Percentiles rank a stretch among this genome's conserved stretches.
Conservation (phyloP, 2,888 invertebrate genomes). For the Barypeithes pellucidus region DNA sequence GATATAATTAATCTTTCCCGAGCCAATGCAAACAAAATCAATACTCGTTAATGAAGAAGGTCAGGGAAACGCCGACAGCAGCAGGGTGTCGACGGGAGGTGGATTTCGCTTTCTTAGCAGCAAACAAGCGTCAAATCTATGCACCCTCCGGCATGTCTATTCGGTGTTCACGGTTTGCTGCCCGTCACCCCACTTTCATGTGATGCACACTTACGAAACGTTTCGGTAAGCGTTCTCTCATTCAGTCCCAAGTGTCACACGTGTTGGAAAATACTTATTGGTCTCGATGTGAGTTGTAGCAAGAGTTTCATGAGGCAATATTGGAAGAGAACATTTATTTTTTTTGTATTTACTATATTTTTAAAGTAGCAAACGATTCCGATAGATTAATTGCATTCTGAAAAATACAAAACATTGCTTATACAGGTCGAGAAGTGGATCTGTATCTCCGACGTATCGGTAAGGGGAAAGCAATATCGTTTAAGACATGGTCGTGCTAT, state of each 20-base stretch:
- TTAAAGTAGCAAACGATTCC: too few species aligned
- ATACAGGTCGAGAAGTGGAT: too few species aligned
- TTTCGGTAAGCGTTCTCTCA: slow-evolving; percentile 39
- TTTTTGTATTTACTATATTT: too few species aligned
- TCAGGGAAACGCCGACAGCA: slow-evolving; percentile 29
- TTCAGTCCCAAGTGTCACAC: slow-evolving; percentile 42
- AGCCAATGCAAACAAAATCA: slow-evolving; percentile 29
- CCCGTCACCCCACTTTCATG: slow-evolving; percentile 65
- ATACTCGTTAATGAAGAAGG: slow-evolving; percentile 49
- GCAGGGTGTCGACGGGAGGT: slow-evolving; percentile 43
- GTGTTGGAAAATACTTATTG: slow-evolving; percentile 35
- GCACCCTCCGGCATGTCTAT: slow-evolving; percentile 67
- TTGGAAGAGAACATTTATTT: too few species aligned
- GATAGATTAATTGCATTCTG: too few species aligned
- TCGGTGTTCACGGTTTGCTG: slow-evolving; percentile 70
- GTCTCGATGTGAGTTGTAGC: slow-evolving; percentile 6
- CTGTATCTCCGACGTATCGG: too few species aligned
- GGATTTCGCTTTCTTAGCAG: slow-evolving; percentile 51
- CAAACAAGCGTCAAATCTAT: slow-evolving; percentile 71
- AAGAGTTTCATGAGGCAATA: background rate
- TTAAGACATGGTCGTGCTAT: too few species aligned
- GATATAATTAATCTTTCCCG: slow-evolving; percentile 10
- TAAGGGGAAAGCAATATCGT: too few species aligned
- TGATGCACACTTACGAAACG: slow-evolving; percentile 45
- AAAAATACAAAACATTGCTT: too few species aligned